Evolutionary conservation across 2,888 invertebrate species (phyloP).

Genomic region (Latheticus oryzae): DNA sequence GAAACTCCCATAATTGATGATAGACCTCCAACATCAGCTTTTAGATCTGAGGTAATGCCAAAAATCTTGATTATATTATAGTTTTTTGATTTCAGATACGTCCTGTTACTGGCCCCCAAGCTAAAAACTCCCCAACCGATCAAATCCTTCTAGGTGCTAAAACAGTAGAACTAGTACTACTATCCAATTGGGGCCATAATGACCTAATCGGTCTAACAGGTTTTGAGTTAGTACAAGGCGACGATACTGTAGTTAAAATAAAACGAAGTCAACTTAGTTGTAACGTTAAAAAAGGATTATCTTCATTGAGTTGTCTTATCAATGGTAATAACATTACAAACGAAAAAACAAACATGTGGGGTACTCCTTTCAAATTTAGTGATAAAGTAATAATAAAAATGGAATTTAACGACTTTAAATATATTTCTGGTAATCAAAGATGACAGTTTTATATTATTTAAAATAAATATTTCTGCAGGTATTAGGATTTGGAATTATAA

Average conservation of each 20-base stretch:
- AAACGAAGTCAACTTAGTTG: slow-evolving; percentile 54
- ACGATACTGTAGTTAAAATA: slow-evolving; percentile 53
- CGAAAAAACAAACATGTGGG: slow-evolving; percentile 77
- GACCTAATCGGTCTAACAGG: slow-evolving; percentile 73
- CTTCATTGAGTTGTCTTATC: slow-evolving; percentile 69
- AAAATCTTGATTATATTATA: too few relatives aligned
- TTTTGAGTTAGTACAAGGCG: slow-evolving; percentile 68
- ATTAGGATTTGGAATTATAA: slow-evolving; percentile 88
- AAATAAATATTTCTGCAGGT: slow-evolving; percentile 67
- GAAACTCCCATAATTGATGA: slow-evolving; percentile 61
- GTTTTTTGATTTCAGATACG: slow-evolving; percentile 43
- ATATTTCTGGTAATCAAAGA: slow-evolving; percentile 41
- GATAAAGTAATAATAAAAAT: slow-evolving; percentile 55
- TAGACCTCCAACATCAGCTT: slow-evolving; percentile 73
- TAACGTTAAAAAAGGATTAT: slow-evolving; percentile 52
- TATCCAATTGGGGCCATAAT: slow-evolving; percentile 75
- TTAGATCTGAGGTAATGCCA: slow-evolving; percentile 61
- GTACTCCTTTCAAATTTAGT: slow-evolving; percentile 61
- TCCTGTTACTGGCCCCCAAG: slow-evolving; percentile 48
- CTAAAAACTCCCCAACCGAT: slow-evolving; percentile 34
- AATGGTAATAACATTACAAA: slow-evolving; percentile 78
- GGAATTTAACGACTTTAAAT: slow-evolving; percentile 55
- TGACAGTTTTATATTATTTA: too few relatives aligned
- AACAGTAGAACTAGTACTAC: slow-evolving; percentile 68
- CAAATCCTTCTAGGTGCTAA: slow-evolving; percentile 59